Evolutionary conservation across 2,113 vertebrate species (phyloP).

Genomic region (Recurvirostra avosetta): DNA sequence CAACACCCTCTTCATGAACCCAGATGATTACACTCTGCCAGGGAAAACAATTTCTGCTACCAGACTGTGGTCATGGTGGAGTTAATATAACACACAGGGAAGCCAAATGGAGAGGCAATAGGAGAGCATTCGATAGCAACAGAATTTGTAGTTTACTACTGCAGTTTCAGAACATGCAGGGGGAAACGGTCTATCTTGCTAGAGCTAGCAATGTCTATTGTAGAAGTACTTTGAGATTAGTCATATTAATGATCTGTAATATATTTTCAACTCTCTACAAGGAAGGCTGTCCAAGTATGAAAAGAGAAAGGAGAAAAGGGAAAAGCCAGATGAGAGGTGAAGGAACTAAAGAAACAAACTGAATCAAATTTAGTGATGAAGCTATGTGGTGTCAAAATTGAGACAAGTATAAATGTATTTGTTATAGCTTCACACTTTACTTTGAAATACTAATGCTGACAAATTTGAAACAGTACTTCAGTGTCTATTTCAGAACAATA

Average conservation of each 20-base stretch:
- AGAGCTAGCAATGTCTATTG: neutral
- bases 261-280: neutral
- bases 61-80: neutral
- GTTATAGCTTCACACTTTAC: accelerated
- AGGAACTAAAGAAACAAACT: neutral
- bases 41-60: neutral
- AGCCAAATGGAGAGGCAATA: neutral
- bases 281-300: neutral
- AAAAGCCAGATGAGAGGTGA: neutral
- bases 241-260: neutral
- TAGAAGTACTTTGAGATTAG: neutral
- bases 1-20: neutral
- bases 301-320: neutral
- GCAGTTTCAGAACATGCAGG: neutral
- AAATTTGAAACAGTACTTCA: neutral
- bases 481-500: neutral
- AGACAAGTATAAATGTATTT: neutral
- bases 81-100: neutral
- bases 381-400: neutral
- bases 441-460: neutral
- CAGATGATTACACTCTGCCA: neutral
- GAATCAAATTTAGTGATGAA: neutral
- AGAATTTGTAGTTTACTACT: neutral
- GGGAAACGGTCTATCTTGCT: neutral
- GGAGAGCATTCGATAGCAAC: neutral